phyloP scores from a whole-genome alignment of 2,888 invertebrate genomes.

The Drosophila lacicola region DNA sequence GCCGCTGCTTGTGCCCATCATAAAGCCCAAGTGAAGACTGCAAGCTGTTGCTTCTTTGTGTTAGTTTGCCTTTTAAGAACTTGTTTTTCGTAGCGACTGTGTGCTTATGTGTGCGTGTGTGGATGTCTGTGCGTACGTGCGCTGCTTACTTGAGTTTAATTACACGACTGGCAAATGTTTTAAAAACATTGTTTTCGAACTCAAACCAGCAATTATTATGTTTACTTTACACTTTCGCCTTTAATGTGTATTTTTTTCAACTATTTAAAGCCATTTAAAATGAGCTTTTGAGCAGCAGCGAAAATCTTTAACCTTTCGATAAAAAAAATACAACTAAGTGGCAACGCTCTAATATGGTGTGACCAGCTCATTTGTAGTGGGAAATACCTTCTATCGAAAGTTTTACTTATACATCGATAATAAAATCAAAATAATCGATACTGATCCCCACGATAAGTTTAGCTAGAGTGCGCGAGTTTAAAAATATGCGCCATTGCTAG shows the following conservation, averaged over 20 bases:
- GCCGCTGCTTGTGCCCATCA: conserved; percentile 75
- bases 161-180: conserved; percentile 15
- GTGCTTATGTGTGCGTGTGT: conserved; percentile 33
- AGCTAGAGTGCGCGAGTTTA: neutral
- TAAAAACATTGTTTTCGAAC: conserved; percentile 36
- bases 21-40: conserved; percentile 46
- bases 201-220: neutral
- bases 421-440: conserved; percentile 5
- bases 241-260: conserved; percentile 12
- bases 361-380: conserved; percentile 4
- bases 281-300: conserved; percentile 40
- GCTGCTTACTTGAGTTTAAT: conserved; percentile 34
- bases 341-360: conserved; percentile 27
- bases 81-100: conserved; percentile 50
- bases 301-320: conserved; percentile 35
- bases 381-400: neutral
- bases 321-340: conserved; percentile 16
- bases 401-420: conserved; percentile 12
- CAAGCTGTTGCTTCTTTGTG: conserved; percentile 69
- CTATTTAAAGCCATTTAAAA: conserved; percentile 43
- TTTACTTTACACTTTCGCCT: conserved; percentile 30
- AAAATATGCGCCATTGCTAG: neutral
- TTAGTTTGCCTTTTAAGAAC: conserved; percentile 65
- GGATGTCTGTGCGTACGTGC: conserved; percentile 43
- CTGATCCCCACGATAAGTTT: neutral